A percentile compares a stretch with the other conserved stretches of the same genome.
Conservation (phyloP, 2,888 invertebrate species). For the Temnothorax ravouxi region DNA sequence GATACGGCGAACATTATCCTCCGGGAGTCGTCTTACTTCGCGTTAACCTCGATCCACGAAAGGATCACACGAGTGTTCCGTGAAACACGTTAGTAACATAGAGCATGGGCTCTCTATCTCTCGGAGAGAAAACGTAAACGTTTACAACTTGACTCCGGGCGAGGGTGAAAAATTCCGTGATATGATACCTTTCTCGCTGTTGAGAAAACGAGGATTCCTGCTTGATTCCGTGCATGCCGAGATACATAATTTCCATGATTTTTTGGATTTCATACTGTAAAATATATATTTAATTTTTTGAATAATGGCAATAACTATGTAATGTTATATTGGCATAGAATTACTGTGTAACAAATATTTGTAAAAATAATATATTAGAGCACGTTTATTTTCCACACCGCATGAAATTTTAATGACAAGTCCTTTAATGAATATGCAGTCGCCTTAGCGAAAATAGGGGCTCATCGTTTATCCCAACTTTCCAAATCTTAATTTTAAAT, state of each 20-base stretch:
- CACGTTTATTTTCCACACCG: constrained; percentile 1
- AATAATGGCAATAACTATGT: not conserved
- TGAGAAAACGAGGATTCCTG: not conserved
- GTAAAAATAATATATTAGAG: constrained; percentile 20
- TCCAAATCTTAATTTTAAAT: constrained; percentile 49
- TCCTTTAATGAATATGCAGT: constrained; percentile 46
- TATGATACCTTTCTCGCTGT: not conserved
- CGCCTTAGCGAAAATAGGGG: constrained; percentile 21
- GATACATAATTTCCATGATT: not conserved
- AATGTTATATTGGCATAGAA: not conserved
- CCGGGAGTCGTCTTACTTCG: constrained; percentile 51
- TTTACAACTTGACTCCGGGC: constrained; percentile 44
- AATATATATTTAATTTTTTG: not conserved
- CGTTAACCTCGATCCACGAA: constrained; percentile 58
- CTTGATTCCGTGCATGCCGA: not conserved
- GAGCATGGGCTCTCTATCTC: constrained; percentile 40
- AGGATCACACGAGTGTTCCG: constrained; percentile 50
- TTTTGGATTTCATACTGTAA: not conserved
- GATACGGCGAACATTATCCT: constrained; percentile 59
- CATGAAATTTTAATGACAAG: constrained; percentile 35
- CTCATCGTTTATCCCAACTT: constrained; percentile 48
- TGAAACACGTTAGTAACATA: constrained; percentile 50
- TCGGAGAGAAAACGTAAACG: constrained; percentile 43
- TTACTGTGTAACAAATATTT: not conserved
- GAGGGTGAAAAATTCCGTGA: constrained; percentile 41